phyloP scores from a whole-genome alignment of 2,888 invertebrate genomes.

The Agrotis segetum region DNA sequence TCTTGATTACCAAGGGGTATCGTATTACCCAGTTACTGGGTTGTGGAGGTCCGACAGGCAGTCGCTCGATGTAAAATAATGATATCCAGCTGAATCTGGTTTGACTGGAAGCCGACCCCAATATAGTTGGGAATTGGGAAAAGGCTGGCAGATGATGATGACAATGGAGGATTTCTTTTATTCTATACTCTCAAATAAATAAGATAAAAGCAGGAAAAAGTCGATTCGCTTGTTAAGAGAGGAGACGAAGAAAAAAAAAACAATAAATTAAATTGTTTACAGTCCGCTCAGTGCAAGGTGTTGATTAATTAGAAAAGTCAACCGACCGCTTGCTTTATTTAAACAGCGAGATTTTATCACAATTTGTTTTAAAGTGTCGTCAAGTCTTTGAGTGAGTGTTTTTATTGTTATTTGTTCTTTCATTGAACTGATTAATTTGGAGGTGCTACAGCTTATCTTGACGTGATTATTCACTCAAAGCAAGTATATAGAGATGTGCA shows the following conservation, averaged over 20 bases:
- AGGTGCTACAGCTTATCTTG: neutral
- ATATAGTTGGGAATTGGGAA: no score
- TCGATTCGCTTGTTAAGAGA: neutral
- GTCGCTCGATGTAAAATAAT: no score
- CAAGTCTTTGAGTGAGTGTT: neutral
- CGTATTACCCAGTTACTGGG: no score
- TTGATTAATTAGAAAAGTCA: conserved; percentile 32
- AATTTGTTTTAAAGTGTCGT: neutral
- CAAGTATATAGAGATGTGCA: neutral
- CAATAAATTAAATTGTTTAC: conserved; percentile 19
- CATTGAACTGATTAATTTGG: no score
- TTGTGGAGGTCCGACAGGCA: no score
- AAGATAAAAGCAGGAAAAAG: no score
- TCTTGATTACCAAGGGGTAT: no score
- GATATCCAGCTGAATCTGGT: no score
- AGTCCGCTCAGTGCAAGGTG: neutral
- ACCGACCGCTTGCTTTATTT: conserved; percentile 10
- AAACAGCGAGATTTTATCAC: conserved; percentile 16
- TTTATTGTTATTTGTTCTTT: neutral
- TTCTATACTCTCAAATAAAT: neutral
- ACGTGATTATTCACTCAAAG: no score
- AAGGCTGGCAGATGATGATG: no score
- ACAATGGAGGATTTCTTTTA: no score
- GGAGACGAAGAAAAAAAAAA: neutral
- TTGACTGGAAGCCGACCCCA: no score